A percentile compares a stretch with the other conserved stretches of the same genome.
These are phyloP conservation scores for Heliconius hewitsoni DNA, from an alignment of 1,140 invertebrate genomes.

Conservation along the genomic window DNA sequence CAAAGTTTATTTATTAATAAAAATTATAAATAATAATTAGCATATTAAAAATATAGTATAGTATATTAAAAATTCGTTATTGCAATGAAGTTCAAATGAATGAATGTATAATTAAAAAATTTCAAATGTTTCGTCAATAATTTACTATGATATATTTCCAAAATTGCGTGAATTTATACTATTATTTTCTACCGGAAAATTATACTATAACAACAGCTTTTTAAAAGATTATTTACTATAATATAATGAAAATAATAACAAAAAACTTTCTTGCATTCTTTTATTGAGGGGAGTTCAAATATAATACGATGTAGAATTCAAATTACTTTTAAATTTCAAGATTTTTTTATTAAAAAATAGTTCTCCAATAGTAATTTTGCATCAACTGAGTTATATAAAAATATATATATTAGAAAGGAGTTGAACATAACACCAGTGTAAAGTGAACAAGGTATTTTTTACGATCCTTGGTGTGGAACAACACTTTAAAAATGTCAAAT, in stretches of 20 bases:
- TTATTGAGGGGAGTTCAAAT: background rate
- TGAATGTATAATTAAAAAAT: background rate
- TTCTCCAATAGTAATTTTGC: background rate
- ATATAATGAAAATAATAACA: constrained; percentile 3
- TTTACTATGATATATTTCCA: background rate
- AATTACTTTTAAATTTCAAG: background rate
- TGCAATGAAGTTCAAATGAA: constrained; percentile 12
- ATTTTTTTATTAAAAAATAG: background rate
- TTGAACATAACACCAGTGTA: background rate
- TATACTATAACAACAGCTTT: background rate
- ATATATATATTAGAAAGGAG: background rate
- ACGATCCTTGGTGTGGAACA: background rate
- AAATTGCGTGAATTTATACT: background rate
- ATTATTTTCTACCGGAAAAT: background rate
- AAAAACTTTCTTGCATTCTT: background rate
- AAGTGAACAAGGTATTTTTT: background rate
- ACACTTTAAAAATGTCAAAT: background rate
- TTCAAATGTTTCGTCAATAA: background rate
- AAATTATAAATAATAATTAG: background rate
- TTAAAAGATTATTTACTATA: background rate
- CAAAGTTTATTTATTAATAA: background rate
- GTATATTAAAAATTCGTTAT: constrained; percentile 11
- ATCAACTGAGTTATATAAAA: constrained; percentile 1
- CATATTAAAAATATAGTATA: background rate
- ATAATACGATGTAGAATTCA: constrained; percentile 4